Conservation (phyloP, 2,113 vertebrate genomes). For the Aix galericulata region DNA sequence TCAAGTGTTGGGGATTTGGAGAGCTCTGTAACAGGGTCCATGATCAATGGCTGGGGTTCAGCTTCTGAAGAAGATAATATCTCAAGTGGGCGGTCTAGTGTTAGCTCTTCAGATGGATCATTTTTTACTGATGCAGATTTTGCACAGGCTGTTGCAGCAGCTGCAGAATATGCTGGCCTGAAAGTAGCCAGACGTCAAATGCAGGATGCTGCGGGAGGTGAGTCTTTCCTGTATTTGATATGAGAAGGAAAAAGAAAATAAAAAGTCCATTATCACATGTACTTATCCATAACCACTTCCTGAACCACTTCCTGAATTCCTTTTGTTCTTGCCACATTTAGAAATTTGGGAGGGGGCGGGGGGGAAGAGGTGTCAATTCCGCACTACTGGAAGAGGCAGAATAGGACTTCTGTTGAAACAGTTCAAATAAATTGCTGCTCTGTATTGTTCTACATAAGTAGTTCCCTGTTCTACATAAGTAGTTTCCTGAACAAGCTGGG, state of each 20-base stretch:
- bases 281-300: background rate
- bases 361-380: background rate
- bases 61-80: conserved; percentile 97
- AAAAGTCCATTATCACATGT: background rate
- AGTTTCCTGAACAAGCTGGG: too few relatives aligned
- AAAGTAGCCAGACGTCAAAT: conserved; percentile 89
- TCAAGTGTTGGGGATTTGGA: conserved; percentile 97
- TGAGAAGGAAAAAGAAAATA: background rate
- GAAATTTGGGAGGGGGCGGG: accelerated
- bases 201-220: conserved; percentile 82
- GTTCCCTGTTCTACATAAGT: too few relatives aligned
- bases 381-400: background rate
- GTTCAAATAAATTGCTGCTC: background rate
- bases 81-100: conserved; percentile 94
- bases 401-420: background rate
- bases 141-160: conserved; percentile 94
- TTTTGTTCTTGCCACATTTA: background rate
- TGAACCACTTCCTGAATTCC: background rate
- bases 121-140: conserved; percentile 99
- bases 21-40: conserved; percentile 98
- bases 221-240: background rate
- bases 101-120: conserved; percentile 97
- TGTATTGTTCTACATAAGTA: background rate
- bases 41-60: conserved; percentile 99
- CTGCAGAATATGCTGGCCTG: conserved; percentile 93